Base-by-base conservation (phyloP, 1,140 invertebrate genomes). In the Heliconius hewitsoni region DNA sequence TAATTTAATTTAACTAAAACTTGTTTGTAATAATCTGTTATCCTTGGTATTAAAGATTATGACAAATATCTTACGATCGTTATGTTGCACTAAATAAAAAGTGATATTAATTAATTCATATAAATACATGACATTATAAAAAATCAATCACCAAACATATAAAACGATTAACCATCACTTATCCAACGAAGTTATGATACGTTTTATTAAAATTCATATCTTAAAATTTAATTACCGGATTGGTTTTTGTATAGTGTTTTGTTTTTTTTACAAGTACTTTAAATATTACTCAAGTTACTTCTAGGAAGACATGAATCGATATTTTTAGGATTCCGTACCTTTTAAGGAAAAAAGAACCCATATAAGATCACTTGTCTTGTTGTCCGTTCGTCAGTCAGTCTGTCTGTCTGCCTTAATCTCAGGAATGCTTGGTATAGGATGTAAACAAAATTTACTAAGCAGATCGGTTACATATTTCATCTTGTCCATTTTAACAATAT, bases 151-250 rank as follows among this genome's bases (percentile, higher is more conserved):
- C 11, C 27, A 30, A 66, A 66, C 60, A 4, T 66, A 30, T 66
- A 66, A 66, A 66, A 66, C 60, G 60, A 66, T 66, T 66, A 66
- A 30, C 60, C 60, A 66, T 66, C 60, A 66, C 60, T 66, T 66
- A 66, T 27, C 27, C 60, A 66, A 3, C n/a, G 6, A 27, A 16
- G 60, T 66, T 66, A 27, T 66, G 30, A 66, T 66, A 66, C 19
- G 2, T 66, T 66, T 66, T 30, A 66, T 66, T 30, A 66, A 27
- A 8, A 30, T 66, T 66, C n/a, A 57, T 57, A 57, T 57, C 55
- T 57, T 57, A 9, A n/a, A n/a, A 23, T 23, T 57, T 18, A 23
- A 57, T 57, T 57, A n/a, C 23, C 60, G 27, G 1, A 27, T 3
- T 30, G 23, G 2, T 66, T 66, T 66, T 66, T 66, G 11, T 66